A percentile compares a stretch with the other conserved stretches of the same genome.
phyloP scores from a whole-genome alignment of 2,888 invertebrate species.

The Cephonodes hylas region DNA sequence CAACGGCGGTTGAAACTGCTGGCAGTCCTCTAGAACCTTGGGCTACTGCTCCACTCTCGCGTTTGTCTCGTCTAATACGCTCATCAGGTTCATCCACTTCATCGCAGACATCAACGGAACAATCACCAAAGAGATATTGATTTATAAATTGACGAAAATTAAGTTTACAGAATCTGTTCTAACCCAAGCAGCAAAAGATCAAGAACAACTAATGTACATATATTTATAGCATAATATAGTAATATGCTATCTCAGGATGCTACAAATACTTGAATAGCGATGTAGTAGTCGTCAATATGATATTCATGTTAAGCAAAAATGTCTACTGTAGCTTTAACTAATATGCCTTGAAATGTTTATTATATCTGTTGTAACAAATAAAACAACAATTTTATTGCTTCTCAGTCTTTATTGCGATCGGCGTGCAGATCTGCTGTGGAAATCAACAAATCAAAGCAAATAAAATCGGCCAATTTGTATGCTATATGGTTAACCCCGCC shows the following conservation, averaged over 20 bases:
- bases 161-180: too few relatives aligned
- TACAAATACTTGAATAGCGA: too few relatives aligned
- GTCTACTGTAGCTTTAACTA: not conserved
- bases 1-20: constrained; percentile 40
- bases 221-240: not conserved
- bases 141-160: not conserved
- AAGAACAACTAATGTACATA: not conserved
- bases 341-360: not conserved
- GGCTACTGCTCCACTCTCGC: constrained; percentile 69
- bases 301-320: not conserved
- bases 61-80: constrained; percentile 61
- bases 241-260: too few relatives aligned
- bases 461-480: not conserved
- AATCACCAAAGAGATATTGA: constrained; percentile 29
- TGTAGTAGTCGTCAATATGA: too few relatives aligned
- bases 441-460: constrained; percentile 11
- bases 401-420: constrained; percentile 14
- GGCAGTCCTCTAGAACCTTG: constrained; percentile 69
- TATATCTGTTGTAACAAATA: constrained; percentile 27
- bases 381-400: constrained; percentile 34
- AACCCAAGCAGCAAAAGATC: too few relatives aligned
- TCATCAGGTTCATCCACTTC: constrained; percentile 61
- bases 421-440: constrained; percentile 10
- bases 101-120: constrained; percentile 49
- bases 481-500: not conserved